Percentiles rank a stretch among this genome's conserved stretches.
These are phyloP conservation scores for Myotis findleyi DNA, from an alignment of 2,797 vertebrate genomes.

Conservation along the genomic window DNA sequence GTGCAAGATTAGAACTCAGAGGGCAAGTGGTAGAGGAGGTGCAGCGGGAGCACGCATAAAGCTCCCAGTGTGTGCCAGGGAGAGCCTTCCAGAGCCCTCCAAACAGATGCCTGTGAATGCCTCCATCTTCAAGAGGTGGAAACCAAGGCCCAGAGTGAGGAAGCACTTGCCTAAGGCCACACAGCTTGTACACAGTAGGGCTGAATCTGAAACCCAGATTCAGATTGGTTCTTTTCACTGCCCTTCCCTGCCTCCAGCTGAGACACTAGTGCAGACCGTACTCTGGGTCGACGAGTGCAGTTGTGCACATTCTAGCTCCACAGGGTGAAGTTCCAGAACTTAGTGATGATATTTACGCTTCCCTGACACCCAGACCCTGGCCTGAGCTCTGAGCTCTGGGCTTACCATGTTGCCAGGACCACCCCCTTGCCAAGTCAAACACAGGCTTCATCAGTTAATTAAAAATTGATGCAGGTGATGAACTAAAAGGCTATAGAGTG, in stretches of 20 bases:
- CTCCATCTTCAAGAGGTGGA: neutral
- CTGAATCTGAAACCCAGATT: neutral
- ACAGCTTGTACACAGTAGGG: neutral
- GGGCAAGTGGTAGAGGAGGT: neutral
- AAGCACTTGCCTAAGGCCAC: neutral
- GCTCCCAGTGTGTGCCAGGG: neutral
- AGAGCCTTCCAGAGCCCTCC: neutral
- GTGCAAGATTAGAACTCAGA: neutral
- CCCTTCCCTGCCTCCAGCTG: neutral
- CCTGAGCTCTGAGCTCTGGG: neutral
- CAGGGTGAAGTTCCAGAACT: neutral
- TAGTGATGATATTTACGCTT: neutral
- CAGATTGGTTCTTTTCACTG: neutral
- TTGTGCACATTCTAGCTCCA: no score
- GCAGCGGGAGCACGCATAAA: accelerated
- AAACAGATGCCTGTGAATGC: neutral
- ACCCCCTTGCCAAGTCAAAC: neutral
- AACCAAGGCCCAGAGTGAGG: neutral
- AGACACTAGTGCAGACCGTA: neutral
- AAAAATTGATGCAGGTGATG: neutral
- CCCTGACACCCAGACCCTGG: neutral
- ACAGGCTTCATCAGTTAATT: neutral
- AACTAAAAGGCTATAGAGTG: neutral
- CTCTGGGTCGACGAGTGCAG: neutral
- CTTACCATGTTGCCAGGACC: neutral